phyloP scores from a whole-genome alignment of 2,888 invertebrate species.

The Philonicus albiceps region DNA sequence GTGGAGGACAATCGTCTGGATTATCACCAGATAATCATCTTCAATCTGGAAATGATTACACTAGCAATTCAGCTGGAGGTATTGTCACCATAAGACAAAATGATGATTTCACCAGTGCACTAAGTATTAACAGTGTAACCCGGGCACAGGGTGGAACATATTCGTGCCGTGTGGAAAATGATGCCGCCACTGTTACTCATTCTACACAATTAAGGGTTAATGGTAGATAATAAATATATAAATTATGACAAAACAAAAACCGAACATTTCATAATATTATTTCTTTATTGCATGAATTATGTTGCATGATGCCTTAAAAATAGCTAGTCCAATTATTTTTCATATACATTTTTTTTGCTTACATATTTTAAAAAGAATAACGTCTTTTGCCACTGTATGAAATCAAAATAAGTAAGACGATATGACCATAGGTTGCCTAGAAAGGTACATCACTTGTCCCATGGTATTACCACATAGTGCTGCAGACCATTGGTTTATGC shows the following conservation, averaged over 20 bases:
- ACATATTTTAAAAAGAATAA: no score
- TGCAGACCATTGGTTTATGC: no score
- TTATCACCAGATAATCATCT: slow-evolving; percentile 45
- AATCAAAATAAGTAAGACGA: no score
- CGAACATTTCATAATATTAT: background rate
- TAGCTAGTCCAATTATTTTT: no score
- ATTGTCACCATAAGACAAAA: slow-evolving; percentile 67
- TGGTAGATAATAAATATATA: slow-evolving; percentile 60
- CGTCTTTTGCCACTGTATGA: no score
- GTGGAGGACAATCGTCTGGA: background rate
- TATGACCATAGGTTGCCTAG: no score
- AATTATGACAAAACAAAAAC: background rate
- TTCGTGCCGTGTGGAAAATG: slow-evolving; percentile 69
- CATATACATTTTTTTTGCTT: no score
- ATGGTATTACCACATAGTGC: no score
- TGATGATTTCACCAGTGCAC: slow-evolving; percentile 69
- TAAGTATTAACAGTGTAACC: slow-evolving; percentile 69
- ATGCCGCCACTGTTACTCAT: slow-evolving; percentile 68
- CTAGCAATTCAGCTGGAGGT: slow-evolving; percentile 41
- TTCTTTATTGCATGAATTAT: background rate
- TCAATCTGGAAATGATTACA: slow-evolving; percentile 41
- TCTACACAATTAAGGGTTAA: slow-evolving; percentile 69
- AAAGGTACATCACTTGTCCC: no score
- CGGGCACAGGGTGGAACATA: slow-evolving; percentile 69
- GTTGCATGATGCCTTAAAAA: no score